Conservation (phyloP, 1,140 invertebrate genomes). For the Bombus ignitus region DNA sequence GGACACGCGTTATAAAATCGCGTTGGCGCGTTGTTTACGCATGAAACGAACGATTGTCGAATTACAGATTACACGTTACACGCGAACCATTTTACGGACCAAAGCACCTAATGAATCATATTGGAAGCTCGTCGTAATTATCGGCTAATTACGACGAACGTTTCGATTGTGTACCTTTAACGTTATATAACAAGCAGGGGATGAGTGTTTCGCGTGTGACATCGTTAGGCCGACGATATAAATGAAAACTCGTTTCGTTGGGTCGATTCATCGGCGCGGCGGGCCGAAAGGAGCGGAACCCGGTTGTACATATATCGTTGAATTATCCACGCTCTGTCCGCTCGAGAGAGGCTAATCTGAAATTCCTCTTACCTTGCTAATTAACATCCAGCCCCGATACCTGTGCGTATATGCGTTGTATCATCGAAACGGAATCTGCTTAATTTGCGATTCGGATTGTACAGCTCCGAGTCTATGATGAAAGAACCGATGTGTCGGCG, state of each 20-base stretch:
- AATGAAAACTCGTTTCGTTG: constrained; percentile 6
- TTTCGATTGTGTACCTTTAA: background rate
- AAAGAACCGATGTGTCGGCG: background rate
- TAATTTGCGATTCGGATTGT: constrained; percentile 9
- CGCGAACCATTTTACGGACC: too few species aligned
- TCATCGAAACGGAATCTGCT: constrained; percentile 30
- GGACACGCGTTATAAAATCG: background rate
- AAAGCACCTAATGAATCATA: background rate
- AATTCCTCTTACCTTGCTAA: constrained; percentile 27
- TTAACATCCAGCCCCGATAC: constrained; percentile 15
- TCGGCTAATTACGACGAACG: background rate
- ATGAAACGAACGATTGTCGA: background rate
- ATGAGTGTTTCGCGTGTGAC: background rate
- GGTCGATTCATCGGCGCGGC: background rate
- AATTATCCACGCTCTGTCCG: constrained; percentile 1
- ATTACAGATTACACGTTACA: background rate
- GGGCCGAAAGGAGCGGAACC: background rate
- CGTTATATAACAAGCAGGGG: background rate
- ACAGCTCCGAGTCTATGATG: background rate
- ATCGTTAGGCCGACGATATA: background rate
- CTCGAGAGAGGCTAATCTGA: constrained; percentile 2
- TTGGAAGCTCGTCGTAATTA: background rate
- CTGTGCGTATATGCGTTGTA: background rate
- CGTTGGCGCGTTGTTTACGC: background rate
- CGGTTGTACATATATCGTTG: background rate